Evolutionary conservation across 2,113 vertebrate species (phyloP), one percentile per base, ranked within the genome.

Genomic region (Mormyrus iriodes): DNA sequence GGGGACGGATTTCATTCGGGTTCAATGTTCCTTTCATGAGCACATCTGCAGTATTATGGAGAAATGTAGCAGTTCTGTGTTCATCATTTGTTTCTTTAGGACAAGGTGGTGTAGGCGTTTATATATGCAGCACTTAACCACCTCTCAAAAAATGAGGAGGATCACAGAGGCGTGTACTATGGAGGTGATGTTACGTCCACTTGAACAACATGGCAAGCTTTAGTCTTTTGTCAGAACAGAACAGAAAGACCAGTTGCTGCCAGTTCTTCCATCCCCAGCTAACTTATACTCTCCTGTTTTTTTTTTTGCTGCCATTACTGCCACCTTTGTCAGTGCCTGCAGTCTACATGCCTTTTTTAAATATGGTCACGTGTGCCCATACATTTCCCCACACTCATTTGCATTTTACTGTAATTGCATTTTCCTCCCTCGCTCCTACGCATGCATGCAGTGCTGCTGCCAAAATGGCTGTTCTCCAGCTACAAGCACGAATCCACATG

Each of bases 121-220:
- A 9, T 49, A 46, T 19, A 31, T 49, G 21, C 24, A 27, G 31
- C 48, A 69, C 61, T 69, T 69, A 69, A 69, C 88, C 88, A 90
- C 90, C 82, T 93, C 93, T 95, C 91, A 93, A 93, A 93, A 92
- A 91, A 93, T 91, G 61, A 91, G 93, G 94, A 92, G 94, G 93
- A 92, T 93, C 91, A 89, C 92, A 10, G 27, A 93, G 93, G 92
- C 91, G 92, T 93, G 92, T 93, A 92, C 93, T 93, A 93, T 93
- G 93, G 93, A 92, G 93, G 93, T 94, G 93, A 94, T 95, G 95
- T 95, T 94, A 95, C 95, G 92, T 91, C 94, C 94, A 94, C 94
- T 95, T 94, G 93, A 95, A 94, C 94, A 95, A 95, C 93, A 95
- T 94, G 92, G 93, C 93, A 94, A 93, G 93, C 93, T 92, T 93